These are phyloP conservation scores for Pinctada fucata DNA, from an alignment of 2,888 invertebrate genomes.

Conservation along the genomic window DNA sequence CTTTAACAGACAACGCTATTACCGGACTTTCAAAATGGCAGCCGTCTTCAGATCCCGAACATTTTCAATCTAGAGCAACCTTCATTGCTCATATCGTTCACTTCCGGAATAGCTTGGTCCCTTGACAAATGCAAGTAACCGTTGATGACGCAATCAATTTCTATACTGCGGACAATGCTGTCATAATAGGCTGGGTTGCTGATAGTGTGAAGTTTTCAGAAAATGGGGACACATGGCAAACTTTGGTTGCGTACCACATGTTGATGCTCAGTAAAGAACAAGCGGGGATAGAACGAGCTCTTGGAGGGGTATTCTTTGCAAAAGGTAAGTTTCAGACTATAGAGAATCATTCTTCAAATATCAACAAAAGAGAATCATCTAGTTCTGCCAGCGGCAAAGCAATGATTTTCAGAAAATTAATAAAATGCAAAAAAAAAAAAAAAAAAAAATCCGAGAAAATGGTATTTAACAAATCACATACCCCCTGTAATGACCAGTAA, in stretches of 20 bases:
- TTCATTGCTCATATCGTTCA: background rate
- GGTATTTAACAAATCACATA: too few relatives aligned
- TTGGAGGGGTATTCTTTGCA: constrained; percentile 36
- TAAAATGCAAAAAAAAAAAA: too few relatives aligned
- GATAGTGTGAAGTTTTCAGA: constrained; percentile 46
- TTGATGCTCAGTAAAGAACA: constrained; percentile 46
- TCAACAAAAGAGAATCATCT: too few relatives aligned
- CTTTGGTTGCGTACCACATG: constrained; percentile 61
- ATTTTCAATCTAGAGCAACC: background rate
- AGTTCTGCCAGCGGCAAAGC: too few relatives aligned
- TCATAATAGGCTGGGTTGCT: constrained; percentile 55
- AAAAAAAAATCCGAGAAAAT: too few relatives aligned
- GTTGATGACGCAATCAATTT: constrained; percentile 45
- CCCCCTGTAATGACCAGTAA: too few relatives aligned
- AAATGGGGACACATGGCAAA: constrained; percentile 54
- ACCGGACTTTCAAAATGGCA: background rate
- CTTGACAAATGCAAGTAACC: constrained; percentile 13
- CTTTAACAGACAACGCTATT: background rate
- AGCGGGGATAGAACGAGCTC: constrained; percentile 33
- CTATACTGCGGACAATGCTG: constrained; percentile 51
- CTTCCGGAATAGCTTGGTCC: background rate
- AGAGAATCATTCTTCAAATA: too few relatives aligned
- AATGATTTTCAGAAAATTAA: too few relatives aligned
- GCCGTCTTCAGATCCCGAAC: background rate
- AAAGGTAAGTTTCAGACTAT: background rate